Evolutionary conservation across 2,888 invertebrate species (phyloP).

Genomic region (Lasioglossum villosulum): DNA sequence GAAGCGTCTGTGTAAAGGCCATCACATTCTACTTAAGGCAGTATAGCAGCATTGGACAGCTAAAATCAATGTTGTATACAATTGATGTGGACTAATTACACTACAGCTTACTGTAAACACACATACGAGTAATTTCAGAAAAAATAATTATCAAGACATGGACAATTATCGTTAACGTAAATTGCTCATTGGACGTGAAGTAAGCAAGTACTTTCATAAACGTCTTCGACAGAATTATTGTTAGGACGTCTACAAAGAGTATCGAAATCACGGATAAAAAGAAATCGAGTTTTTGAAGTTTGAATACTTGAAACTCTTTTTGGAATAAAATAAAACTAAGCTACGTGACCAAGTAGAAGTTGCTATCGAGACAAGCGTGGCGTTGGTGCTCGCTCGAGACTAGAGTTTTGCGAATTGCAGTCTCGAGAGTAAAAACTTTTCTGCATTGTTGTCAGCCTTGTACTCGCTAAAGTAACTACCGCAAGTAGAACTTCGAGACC

Average conservation of each 20-base stretch:
- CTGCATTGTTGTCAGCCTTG: not conserved
- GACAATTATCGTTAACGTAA: not conserved
- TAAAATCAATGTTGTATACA: not conserved
- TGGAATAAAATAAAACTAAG: not conserved
- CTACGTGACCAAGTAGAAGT: not conserved
- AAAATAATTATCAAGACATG: not conserved
- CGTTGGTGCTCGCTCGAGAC: not conserved
- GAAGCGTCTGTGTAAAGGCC: not conserved
- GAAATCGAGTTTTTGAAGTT: not conserved
- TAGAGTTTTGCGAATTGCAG: not conserved
- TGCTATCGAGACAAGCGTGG: not conserved
- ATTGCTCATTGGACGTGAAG: too few species aligned
- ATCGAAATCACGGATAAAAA: not conserved
- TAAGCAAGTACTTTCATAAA: not conserved
- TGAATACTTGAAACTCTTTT: not conserved
- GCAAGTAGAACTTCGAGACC: not conserved
- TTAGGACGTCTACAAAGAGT: not conserved
- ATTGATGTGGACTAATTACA: not conserved
- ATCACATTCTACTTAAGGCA: not conserved
- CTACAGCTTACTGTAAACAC: not conserved
- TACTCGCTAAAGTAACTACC: not conserved
- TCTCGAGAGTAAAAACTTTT: slow-evolving; percentile 3
- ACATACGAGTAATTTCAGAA: not conserved
- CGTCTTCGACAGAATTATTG: not conserved
- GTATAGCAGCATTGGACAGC: not conserved